phyloP scores from a whole-genome alignment of 1,140 invertebrate genomes.

The Bombus consobrinus region DNA sequence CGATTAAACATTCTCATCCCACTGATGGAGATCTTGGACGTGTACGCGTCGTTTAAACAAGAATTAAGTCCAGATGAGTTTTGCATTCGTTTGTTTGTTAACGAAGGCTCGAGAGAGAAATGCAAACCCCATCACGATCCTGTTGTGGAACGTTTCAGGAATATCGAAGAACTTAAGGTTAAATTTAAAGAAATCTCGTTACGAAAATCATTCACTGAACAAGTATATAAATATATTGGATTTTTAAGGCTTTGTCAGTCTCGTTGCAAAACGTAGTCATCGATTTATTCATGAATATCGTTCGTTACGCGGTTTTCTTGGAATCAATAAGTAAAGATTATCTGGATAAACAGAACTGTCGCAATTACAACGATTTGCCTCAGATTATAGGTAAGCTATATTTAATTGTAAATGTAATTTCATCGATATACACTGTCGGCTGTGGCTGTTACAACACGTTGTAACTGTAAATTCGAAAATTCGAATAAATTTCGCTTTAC shows the following conservation, averaged over 20 bases:
- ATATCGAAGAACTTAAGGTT: slow-evolving; percentile 29
- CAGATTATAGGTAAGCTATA: slow-evolving; percentile 7
- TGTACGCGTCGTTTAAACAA: not conserved
- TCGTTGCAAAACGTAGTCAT: slow-evolving; percentile 8
- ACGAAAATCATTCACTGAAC: not conserved
- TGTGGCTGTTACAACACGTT: no score
- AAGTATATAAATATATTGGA: not conserved
- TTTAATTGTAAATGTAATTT: not conserved
- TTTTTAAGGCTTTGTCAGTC: not conserved
- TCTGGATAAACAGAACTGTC: not conserved
- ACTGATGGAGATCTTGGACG: slow-evolving; percentile 19
- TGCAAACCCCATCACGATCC: not conserved
- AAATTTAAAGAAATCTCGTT: not conserved
- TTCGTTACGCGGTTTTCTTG: slow-evolving; percentile 21
- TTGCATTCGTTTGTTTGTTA: slow-evolving; percentile 15
- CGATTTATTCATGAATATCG: slow-evolving; percentile 36
- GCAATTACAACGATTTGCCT: not conserved
- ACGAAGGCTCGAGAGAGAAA: not conserved
- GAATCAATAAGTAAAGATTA: slow-evolving; percentile 17
- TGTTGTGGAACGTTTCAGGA: not conserved
- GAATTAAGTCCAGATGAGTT: slow-evolving; percentile 39
- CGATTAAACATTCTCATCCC: slow-evolving; percentile 16
- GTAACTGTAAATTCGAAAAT: no score
- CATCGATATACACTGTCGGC: not conserved
- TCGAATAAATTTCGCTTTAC: no score